Evolutionary conservation across 2,797 vertebrate species (phyloP), one percentile per base, ranked within the genome.

Genomic region (Clamator glandarius): DNA sequence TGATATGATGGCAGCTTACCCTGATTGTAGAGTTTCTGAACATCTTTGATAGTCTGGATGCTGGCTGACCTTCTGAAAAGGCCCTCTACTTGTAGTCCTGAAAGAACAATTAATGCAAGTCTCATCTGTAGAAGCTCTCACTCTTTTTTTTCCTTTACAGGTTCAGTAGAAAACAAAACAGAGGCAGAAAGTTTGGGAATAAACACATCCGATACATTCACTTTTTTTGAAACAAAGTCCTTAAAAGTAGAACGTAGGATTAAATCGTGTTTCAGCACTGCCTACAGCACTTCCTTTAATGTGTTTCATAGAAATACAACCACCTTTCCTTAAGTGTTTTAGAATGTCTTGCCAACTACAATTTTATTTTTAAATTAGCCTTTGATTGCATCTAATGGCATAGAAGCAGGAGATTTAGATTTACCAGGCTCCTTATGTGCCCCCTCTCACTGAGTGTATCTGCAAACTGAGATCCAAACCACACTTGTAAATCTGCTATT

Each of bases 21-120:
- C 72, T 97, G 98, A 89, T 98, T 98, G 85, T 98, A 99, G 73
- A 98, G 98, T 70, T 98, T 98, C 98, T 99, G 98, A 63, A 99
- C 86, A 54, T 98, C 98, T 46, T 97, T 98, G 92, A 99, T 97
- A 55, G 97, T 93, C 94, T 98, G 98, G 76, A 98, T 95, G 7
- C 92, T 98, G 89, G 97, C 98, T 1, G 98, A 99, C 58, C 98
- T 98, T 91, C 98, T 98, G 97, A 99, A 99, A 92, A 99, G 97
- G 5, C 98, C 98, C 93, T 99, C 98, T 0, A 98, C 98, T 93
- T 25, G 97, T 28, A 99, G 96, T 21, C 98, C 98, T 99, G 89
- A 18, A 55, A 96, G 67, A 92, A 36, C 23, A 91, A 48, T 54
- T 48, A n/a, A 69, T 4, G 46, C 39, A 64, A 41, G 54, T 52